phyloP scores from a whole-genome alignment of 2,797 vertebrate genomes.

The Tarsius wallacei region DNA sequence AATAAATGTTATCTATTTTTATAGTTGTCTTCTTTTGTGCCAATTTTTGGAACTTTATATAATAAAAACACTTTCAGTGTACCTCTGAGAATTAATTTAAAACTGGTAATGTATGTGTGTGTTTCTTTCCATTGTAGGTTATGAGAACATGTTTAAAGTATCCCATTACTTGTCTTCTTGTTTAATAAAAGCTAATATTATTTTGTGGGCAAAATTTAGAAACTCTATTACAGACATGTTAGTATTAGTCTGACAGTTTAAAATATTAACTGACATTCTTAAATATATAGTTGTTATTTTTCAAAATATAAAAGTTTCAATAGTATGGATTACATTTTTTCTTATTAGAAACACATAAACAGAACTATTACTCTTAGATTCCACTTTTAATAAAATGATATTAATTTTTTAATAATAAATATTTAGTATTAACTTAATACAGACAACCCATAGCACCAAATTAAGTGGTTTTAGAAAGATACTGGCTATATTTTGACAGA shows the following conservation, averaged over 20 bases:
- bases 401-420: slow-evolving; percentile 16
- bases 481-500: slow-evolving; percentile 44
- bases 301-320: neutral
- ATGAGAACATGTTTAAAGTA: neutral
- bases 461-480: neutral
- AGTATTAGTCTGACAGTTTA: neutral
- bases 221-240: slow-evolving; percentile 31
- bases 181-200: slow-evolving; percentile 34
- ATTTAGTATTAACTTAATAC: slow-evolving; percentile 39
- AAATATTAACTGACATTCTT: slow-evolving; percentile 4
- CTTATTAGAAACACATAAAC: neutral
- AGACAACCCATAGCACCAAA: neutral
- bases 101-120: neutral
- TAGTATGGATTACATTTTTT: neutral
- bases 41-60: slow-evolving; percentile 22
- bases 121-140: slow-evolving; percentile 18
- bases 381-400: neutral
- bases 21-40: neutral
- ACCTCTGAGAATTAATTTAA: slow-evolving; percentile 44
- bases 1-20: slow-evolving; percentile 47
- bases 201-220: slow-evolving; percentile 33
- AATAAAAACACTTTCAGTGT: slow-evolving; percentile 37
- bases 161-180: slow-evolving; percentile 29
- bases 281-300: slow-evolving; percentile 22
- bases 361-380: neutral